Evolutionary conservation across 2,888 invertebrate genomes (phyloP).

Genomic region (Branchellion lobata): DNA sequence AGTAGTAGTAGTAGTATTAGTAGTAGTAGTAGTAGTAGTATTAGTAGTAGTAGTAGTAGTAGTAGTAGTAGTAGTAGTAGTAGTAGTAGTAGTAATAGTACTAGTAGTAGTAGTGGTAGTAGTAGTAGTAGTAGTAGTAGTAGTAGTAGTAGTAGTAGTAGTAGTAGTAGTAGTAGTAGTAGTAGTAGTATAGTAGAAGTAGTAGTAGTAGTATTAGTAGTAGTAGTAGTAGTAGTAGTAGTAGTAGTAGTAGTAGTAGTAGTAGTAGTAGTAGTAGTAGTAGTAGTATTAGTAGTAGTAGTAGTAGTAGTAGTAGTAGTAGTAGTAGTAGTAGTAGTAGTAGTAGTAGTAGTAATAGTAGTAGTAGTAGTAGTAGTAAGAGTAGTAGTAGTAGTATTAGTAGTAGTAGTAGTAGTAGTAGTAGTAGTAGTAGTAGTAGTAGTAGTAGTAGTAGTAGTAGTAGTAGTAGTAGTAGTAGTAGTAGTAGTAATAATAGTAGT

Average conservation of each 20-base stretch:
- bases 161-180: constrained; percentile 44
- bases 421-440: background rate
- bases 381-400: too few species aligned
- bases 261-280: constrained; percentile 50
- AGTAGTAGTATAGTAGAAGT: constrained; percentile 37
- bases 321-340: constrained; percentile 26
- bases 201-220: constrained; percentile 49
- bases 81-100: too few species aligned
- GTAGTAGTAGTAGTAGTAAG: too few species aligned
- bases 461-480: background rate
- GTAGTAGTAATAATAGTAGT: too few species aligned
- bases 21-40: constrained; percentile 50
- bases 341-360: too few species aligned
- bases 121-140: too few species aligned
- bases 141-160: background rate
- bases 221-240: constrained; percentile 50
- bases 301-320: too few species aligned
- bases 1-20: constrained; percentile 47
- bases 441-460: constrained; percentile 45
- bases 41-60: background rate
- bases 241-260: constrained; percentile 42
- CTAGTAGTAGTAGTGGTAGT: too few species aligned
- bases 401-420: constrained; percentile 45
- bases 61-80: too few species aligned
- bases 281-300: constrained; percentile 24